Base-by-base conservation (phyloP, 2,797 vertebrate genomes). In the Liparis tanakae region DNA sequence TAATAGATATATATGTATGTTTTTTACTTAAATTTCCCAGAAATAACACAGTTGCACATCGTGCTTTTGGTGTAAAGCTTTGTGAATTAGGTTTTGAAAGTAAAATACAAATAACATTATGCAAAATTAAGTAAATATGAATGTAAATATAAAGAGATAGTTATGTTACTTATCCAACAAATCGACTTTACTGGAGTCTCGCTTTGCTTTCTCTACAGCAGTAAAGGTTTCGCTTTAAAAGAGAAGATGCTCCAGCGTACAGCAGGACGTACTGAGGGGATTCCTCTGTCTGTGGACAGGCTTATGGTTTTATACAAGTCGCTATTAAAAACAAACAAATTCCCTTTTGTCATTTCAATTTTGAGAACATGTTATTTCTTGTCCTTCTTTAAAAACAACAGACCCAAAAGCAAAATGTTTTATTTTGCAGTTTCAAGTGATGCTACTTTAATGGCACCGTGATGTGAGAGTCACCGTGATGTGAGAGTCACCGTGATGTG, bases 261-360 rank as follows among this genome's bases (percentile, higher is more conserved):
- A 87, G 86, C 85, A 87, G 85, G 72, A 85, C 56, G 54, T 59
- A 74, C 74, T 14, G 79, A 84, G 60, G 81, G 67, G 71, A 25
- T 62, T 37, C 79, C 65, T 87, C 74, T 65, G 72, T 76, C 78
- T 30, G 3, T 58, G 37, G 63, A 59, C 64, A 80, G 76, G 72
- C 68, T 72, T 8, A 59, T 2, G 2, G 17, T 65, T 22, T 22
- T 12, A 46, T 43, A 62, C 22, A 69, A 39, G 17, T 60, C 56
- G 66, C 12, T 65, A 36, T 70, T 10, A 25, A 30, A 64, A 78
- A 64, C 58, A 70, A 56, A 37, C 3, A 0, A 41, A 58, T n/a
- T 63, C n/a, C 55, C 5, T 10, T 3, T 17, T 54, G 2, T 51
- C 2, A 65, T 57, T 55, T 76, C 13, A 55, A 13, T 54, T 46